These are phyloP conservation scores for Sarcophaga peregrina DNA, from an alignment of 1,140 invertebrate genomes.

Conservation along the genomic window DNA sequence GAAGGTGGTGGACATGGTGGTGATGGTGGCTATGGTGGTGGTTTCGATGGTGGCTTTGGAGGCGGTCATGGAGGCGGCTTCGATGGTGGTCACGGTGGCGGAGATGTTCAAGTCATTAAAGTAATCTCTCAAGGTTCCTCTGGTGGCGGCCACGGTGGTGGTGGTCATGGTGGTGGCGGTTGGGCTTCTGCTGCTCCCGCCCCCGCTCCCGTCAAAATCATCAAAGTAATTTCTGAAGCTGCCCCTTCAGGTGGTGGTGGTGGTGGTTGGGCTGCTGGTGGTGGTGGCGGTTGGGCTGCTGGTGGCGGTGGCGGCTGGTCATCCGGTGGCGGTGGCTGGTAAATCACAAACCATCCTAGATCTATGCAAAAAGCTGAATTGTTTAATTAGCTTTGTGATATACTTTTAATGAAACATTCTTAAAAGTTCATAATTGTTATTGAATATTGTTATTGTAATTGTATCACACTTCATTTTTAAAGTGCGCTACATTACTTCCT, in stretches of 20 bases:
- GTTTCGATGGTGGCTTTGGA: neutral
- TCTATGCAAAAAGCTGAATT: neutral
- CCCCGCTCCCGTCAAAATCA: neutral
- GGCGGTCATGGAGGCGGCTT: neutral
- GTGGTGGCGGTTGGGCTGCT: slow-evolving; percentile 17
- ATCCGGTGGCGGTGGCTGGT: neutral
- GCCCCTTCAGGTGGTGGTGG: slow-evolving; percentile 35
- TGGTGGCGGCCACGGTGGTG: slow-evolving; percentile 43
- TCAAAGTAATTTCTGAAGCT: neutral
- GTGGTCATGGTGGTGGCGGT: slow-evolving; percentile 46
- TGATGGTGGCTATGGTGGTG: neutral
- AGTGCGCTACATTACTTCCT: neutral
- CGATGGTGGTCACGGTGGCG: slow-evolving; percentile 4
- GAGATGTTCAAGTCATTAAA: neutral
- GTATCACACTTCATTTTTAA: neutral
- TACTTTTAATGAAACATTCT: neutral
- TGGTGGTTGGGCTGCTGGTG: slow-evolving; percentile 15
- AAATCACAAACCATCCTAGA: neutral
- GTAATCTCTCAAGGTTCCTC: slow-evolving; percentile 13
- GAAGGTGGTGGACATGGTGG: neutral
- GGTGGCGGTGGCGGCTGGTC: neutral
- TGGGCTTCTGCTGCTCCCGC: slow-evolving; percentile 40
- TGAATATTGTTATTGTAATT: neutral
- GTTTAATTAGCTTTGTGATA: slow-evolving; percentile 16
- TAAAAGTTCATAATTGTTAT: neutral